Evolutionary conservation across 1,140 invertebrate species (phyloP).

Genomic region (Saccostrea cuccullata): DNA sequence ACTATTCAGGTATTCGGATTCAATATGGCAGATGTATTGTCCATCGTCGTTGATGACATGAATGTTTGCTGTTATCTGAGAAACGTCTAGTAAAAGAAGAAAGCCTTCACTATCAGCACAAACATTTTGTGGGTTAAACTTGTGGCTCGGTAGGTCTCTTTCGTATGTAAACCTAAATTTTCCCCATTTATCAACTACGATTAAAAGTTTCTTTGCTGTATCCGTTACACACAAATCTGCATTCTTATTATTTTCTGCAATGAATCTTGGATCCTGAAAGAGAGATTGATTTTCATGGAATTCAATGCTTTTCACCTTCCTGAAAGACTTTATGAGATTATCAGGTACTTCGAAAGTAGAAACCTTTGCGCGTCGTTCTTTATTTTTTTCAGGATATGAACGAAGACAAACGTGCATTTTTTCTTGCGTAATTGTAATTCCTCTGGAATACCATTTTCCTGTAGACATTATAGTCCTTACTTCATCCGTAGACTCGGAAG

Average conservation of each 20-base stretch:
- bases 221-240: neutral
- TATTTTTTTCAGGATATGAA: neutral
- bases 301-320: neutral
- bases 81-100: neutral
- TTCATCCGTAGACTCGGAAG: neutral
- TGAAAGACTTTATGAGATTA: neutral
- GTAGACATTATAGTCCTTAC: neutral
- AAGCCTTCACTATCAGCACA: neutral
- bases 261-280: neutral
- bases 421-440: neutral
- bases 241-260: neutral
- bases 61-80: neutral
- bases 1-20: neutral
- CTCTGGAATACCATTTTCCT: neutral
- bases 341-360: no score
- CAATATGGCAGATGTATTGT: neutral
- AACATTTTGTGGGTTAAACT: neutral
- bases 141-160: neutral
- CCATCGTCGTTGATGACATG: neutral
- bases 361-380: neutral
- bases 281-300: neutral
- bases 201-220: neutral
- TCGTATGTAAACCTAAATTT: neutral
- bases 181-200: neutral
- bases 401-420: neutral